Conservation (phyloP, 2,113 vertebrate genomes). For the Argyrosomus japonicus region DNA sequence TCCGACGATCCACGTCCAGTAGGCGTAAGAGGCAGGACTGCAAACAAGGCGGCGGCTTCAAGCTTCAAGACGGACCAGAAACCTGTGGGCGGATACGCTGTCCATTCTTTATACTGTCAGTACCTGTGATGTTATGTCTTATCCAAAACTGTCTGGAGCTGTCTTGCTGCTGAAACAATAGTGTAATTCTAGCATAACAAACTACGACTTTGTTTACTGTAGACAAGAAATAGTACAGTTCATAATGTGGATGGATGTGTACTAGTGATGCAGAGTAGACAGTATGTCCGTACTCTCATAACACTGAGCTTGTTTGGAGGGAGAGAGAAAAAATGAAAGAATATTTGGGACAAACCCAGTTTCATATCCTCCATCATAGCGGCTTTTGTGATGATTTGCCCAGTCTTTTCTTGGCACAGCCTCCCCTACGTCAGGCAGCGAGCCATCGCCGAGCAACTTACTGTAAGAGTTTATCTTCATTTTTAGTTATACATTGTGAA, state of each 20-base stretch:
- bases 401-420: conserved; percentile 48
- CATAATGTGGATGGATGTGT: background rate
- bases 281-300: background rate
- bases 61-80: no score
- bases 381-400: conserved; percentile 47
- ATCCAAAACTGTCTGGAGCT: conserved; percentile 10
- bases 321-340: conserved; percentile 29
- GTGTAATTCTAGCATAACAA: conserved; percentile 27
- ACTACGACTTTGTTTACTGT: conserved; percentile 16
- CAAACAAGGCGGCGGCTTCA: no score
- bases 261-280: background rate
- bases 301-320: background rate
- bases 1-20: no score
- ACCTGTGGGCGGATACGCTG: no score
- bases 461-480: conserved; percentile 10
- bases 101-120: no score
- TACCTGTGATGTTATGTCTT: background rate
- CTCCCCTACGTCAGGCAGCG: background rate
- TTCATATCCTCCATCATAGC: conserved; percentile 46
- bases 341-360: conserved; percentile 52
- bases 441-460: conserved; percentile 17
- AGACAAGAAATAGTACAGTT: conserved; percentile 5
- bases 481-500: conserved; percentile 1
- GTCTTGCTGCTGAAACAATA: background rate
- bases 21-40: no score